Evolutionary conservation across 2,113 vertebrate genomes (phyloP).

Genomic region (Rostratula benghalensis): DNA sequence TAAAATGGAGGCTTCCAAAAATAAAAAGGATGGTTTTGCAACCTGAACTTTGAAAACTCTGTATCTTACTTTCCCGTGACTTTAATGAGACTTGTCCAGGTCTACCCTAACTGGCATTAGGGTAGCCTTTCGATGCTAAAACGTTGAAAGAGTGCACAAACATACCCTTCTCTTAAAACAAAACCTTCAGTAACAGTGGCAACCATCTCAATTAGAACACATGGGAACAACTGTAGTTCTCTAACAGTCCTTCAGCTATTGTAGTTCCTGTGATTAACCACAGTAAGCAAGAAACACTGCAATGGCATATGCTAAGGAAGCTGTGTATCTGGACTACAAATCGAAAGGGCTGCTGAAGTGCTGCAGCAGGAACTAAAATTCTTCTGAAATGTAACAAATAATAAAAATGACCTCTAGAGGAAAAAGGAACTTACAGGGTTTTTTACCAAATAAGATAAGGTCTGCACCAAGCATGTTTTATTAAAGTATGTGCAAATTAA

Average conservation of each 20-base stretch:
- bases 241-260: background rate
- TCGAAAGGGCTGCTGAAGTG: background rate
- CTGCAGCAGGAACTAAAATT: background rate
- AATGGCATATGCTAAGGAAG: background rate
- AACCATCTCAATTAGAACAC: background rate
- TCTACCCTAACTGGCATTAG: background rate
- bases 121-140: background rate
- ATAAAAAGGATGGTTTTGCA: background rate
- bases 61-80: background rate
- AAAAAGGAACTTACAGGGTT: background rate
- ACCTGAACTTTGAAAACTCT: background rate
- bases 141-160: background rate
- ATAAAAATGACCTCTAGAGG: background rate
- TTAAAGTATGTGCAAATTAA: background rate
- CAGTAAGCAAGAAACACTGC: background rate
- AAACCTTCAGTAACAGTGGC: background rate
- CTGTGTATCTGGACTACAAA: background rate
- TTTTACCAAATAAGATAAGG: background rate
- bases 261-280: slow-evolving; percentile 15
- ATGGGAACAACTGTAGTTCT: background rate
- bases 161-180: background rate
- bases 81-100: background rate
- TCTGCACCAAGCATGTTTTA: background rate
- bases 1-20: background rate
- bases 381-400: background rate